phyloP scores from a whole-genome alignment of 2,888 invertebrate species.

The Eupeodes latifasciatus region DNA sequence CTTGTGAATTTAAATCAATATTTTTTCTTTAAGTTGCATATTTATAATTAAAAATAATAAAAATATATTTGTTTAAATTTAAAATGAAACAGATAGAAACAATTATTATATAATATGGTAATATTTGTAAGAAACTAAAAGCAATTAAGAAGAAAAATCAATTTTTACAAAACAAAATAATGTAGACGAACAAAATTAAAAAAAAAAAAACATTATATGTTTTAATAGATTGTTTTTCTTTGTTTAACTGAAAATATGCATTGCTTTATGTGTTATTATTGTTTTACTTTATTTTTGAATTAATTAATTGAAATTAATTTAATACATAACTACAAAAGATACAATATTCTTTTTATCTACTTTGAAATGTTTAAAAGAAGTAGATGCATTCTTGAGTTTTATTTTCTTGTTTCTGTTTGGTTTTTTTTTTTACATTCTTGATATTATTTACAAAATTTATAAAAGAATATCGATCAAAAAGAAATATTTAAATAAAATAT shows the following conservation, averaged over 20 bases:
- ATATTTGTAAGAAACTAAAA: conserved; percentile 23
- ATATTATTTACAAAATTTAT: conserved; percentile 60
- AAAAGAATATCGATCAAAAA: conserved; percentile 35
- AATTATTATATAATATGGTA: conserved; percentile 23
- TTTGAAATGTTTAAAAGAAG: conserved; percentile 65
- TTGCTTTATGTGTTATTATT: neutral
- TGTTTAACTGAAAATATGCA: conserved; percentile 12
- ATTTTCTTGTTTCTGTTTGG: neutral
- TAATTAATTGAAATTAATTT: conserved; percentile 29
- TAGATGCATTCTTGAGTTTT: conserved; percentile 37
- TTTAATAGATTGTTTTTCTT: neutral
- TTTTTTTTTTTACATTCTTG: conserved; percentile 49
- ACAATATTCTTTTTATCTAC: conserved; percentile 8
- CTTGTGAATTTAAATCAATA: conserved; percentile 34
- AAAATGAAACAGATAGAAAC: conserved; percentile 49
- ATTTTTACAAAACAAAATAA: conserved; percentile 60
- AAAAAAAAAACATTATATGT: conserved; percentile 19
- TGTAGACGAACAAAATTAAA: neutral
- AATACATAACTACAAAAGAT: conserved; percentile 17
- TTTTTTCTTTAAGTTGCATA: conserved; percentile 34
- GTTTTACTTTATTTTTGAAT: neutral
- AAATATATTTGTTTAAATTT: conserved; percentile 54
- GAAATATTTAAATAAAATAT: conserved; percentile 29
- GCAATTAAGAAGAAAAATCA: conserved; percentile 16
- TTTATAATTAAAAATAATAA: conserved; percentile 66